These are phyloP conservation scores for Zelostemma sp. DNA, from an alignment of 1,140 invertebrate genomes.

Conservation along the genomic window DNA sequence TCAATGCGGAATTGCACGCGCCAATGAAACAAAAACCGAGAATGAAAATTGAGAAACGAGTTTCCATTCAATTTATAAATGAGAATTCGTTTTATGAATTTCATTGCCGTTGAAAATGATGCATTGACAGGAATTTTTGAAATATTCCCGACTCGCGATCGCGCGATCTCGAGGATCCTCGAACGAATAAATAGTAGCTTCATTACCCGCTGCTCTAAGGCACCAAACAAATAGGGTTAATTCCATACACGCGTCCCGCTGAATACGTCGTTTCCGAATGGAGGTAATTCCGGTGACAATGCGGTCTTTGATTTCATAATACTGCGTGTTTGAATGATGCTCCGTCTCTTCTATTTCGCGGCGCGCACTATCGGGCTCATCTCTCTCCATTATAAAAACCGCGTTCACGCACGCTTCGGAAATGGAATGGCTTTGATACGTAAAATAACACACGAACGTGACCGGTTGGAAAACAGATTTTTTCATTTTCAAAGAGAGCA, in stretches of 20 bases:
- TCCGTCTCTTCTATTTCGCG: conserved; percentile 47
- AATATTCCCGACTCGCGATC: conserved; percentile 2
- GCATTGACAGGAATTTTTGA: conserved; percentile 20
- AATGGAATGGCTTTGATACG: not conserved
- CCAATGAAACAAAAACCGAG: too few species aligned
- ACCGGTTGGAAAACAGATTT: too few species aligned
- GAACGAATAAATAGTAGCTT: conserved; percentile 64
- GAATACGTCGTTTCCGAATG: conserved; percentile 70
- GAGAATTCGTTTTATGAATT: conserved; percentile 1
- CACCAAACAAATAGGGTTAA: conserved; percentile 70
- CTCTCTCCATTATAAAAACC: conserved; percentile 12
- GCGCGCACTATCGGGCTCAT: conserved; percentile 24
- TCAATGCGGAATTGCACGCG: too few species aligned
- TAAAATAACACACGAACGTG: not conserved
- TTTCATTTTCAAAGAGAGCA: too few species aligned
- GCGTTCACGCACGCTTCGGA: not conserved
- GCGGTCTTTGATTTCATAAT: conserved; percentile 70
- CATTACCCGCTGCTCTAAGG: conserved; percentile 62
- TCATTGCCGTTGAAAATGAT: conserved; percentile 16
- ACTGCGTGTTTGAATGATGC: conserved; percentile 63
- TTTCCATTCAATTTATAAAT: too few species aligned
- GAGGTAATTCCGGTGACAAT: conserved; percentile 70
- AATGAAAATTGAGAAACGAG: not conserved
- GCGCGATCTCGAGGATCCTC: conserved; percentile 29
- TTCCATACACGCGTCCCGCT: conserved; percentile 62